These are phyloP conservation scores for Frieseomelitta varia DNA, from an alignment of 1,140 invertebrate genomes.

Conservation along the genomic window DNA sequence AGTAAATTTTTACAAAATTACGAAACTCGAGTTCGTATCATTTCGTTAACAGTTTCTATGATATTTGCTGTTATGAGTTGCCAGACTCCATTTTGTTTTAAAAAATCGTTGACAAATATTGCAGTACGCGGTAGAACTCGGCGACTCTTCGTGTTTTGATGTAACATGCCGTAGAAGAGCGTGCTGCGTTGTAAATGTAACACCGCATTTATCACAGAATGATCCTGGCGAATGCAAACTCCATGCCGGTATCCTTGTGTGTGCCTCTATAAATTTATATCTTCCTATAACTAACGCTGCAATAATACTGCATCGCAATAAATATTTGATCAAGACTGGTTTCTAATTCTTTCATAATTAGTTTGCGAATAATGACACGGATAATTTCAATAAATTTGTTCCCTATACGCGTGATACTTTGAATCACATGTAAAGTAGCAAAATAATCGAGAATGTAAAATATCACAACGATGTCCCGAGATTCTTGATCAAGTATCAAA, in stretches of 20 bases:
- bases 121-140: conserved; percentile 65
- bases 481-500: not conserved
- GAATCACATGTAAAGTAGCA: not conserved
- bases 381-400: not conserved
- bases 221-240: conserved; percentile 43
- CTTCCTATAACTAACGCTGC: conserved; percentile 46
- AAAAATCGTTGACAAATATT: conserved; percentile 68
- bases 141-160: conserved; percentile 69
- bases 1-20: not conserved
- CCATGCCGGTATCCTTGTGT: conserved; percentile 27
- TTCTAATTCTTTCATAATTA: not conserved
- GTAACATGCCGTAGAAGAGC: conserved; percentile 69
- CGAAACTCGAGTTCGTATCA: not conserved
- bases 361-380: not conserved
- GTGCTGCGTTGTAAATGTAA: conserved; percentile 69
- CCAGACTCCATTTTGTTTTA: conserved; percentile 74
- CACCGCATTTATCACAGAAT: conserved; percentile 65
- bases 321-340: not conserved
- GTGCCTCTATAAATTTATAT: conserved; percentile 61
- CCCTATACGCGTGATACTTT: not conserved
- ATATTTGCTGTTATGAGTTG: conserved; percentile 73
- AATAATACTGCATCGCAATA: not conserved
- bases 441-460: not conserved
- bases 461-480: not conserved
- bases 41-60: conserved; percentile 58